phyloP scores from a whole-genome alignment of 2,113 vertebrate genomes.

The Oreochromis niloticus region DNA sequence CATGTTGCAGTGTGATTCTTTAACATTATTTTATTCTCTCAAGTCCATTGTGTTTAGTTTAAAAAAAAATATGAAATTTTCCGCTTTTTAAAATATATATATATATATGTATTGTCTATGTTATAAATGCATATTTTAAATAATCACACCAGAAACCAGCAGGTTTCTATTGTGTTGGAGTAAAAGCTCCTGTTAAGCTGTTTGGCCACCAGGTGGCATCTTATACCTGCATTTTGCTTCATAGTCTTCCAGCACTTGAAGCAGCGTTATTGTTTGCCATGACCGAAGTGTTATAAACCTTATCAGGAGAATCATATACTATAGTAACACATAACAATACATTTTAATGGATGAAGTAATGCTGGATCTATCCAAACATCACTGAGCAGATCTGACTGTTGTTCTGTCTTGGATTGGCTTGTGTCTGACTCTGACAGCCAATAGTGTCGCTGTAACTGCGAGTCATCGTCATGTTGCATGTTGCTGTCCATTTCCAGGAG shows the following conservation, averaged over 20 bases:
- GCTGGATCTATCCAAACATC: background rate
- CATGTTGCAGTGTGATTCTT: background rate
- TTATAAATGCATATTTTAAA: background rate
- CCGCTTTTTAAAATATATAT: background rate
- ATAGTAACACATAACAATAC: background rate
- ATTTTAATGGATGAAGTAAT: background rate
- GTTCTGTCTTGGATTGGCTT: constrained; percentile 13
- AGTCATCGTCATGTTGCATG: constrained; percentile 50
- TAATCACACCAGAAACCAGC: background rate
- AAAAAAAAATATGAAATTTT: background rate
- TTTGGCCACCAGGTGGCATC: constrained; percentile 52
- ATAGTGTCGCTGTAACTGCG: background rate
- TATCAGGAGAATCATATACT: background rate
- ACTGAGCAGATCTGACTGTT: background rate
- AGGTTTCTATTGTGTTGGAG: background rate
- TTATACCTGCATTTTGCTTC: background rate
- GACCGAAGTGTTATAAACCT: background rate
- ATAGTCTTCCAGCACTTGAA: background rate
- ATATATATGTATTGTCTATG: fast-evolving
- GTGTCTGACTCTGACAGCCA: background rate
- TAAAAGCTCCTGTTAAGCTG: background rate
- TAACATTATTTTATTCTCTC: background rate
- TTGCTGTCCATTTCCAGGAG: constrained; percentile 61
- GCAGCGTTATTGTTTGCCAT: background rate
- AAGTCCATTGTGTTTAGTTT: background rate